Evolutionary conservation across 92 coral and sea anemone genomes (phyloP).

Genomic region (Epizoanthus rinbou): DNA sequence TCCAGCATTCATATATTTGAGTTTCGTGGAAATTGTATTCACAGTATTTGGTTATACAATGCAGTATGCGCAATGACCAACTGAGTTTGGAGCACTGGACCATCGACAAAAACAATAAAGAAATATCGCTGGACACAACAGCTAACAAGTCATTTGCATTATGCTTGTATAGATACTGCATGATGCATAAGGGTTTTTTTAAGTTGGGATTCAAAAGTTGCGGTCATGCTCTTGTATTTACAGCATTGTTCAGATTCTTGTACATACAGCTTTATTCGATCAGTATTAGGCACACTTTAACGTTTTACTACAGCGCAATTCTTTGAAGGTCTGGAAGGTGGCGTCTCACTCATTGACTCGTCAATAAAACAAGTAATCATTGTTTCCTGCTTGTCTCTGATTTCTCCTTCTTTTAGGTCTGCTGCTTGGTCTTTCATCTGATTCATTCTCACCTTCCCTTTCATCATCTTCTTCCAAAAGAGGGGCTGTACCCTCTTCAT

Average conservation of each 20-base stretch:
- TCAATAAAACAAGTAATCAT: slow-evolving; percentile 22
- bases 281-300: slow-evolving; percentile 30
- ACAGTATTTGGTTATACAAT: slow-evolving; percentile 18
- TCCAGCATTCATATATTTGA: slow-evolving; percentile 5
- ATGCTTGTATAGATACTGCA: slow-evolving; percentile 27
- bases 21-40: slow-evolving; percentile 16
- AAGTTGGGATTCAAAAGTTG: slow-evolving; percentile 30
- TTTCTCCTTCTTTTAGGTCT: slow-evolving; percentile 41
- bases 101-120: slow-evolving; percentile 28
- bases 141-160: slow-evolving; percentile 26
- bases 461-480: slow-evolving; percentile 32
- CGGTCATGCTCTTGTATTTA: slow-evolving; percentile 30
- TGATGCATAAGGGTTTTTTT: slow-evolving; percentile 20
- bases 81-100: slow-evolving; percentile 30
- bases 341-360: slow-evolving; percentile 30
- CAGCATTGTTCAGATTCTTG: slow-evolving; percentile 30
- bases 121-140: slow-evolving; percentile 30
- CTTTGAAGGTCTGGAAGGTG: slow-evolving; percentile 32
- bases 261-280: slow-evolving; percentile 29
- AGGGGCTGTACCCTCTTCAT: slow-evolving; percentile 42
- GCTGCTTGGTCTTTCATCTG: slow-evolving; percentile 45
- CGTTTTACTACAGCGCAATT: slow-evolving; percentile 30
- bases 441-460: slow-evolving; percentile 26
- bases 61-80: slow-evolving; percentile 20
- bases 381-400: slow-evolving; percentile 31